phyloP scores from a whole-genome alignment of 2,888 invertebrate species.

The Octodonta nipae region DNA sequence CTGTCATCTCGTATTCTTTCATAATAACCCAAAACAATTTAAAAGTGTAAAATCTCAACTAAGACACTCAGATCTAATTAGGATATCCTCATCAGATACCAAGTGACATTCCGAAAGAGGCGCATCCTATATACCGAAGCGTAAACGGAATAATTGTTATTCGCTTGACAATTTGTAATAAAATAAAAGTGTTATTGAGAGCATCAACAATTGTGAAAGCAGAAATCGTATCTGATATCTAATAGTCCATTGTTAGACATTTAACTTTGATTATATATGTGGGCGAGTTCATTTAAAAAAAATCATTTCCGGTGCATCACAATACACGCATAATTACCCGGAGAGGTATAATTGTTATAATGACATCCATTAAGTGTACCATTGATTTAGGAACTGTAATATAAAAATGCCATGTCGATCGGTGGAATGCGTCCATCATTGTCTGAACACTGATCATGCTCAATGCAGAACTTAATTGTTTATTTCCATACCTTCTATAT shows the following conservation, averaged over 20 bases:
- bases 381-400: conserved; percentile 13
- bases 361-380: conserved; percentile 33
- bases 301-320: conserved; percentile 37
- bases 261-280: conserved; percentile 38
- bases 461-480: no score
- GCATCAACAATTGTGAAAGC: conserved; percentile 30
- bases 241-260: conserved; percentile 38
- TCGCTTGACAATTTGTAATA: conserved; percentile 19
- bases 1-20: no score
- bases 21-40: no score
- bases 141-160: conserved; percentile 8
- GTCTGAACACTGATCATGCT: no score
- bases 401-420: conserved; percentile 7
- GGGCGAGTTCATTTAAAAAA: conserved; percentile 38
- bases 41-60: no score
- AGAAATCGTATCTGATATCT: conserved; percentile 31
- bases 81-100: conserved; percentile 8
- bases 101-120: conserved; percentile 13
- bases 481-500: no score
- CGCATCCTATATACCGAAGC: no score
- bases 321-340: conserved; percentile 37
- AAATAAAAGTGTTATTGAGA: conserved; percentile 28
- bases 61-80: no score
- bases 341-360: conserved; percentile 36
- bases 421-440: conserved; percentile 1